Evolutionary conservation across 1,140 invertebrate species (phyloP).

Genomic region (Chelonus insularis): DNA sequence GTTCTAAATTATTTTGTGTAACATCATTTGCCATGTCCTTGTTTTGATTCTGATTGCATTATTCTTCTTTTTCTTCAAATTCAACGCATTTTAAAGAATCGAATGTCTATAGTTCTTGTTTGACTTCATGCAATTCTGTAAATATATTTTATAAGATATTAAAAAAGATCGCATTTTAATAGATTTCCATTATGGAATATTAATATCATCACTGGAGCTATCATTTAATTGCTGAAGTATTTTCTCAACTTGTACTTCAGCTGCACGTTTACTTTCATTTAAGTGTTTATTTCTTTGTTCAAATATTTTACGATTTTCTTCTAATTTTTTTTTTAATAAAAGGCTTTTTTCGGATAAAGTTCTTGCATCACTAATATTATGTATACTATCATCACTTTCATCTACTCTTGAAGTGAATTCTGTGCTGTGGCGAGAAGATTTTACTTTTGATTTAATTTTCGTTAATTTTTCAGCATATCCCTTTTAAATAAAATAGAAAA

Average conservation of each 20-base stretch:
- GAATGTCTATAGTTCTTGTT: too few relatives aligned
- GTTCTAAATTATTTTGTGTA: too few relatives aligned
- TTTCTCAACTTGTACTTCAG: conserved; percentile 56
- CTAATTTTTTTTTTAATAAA: conserved; percentile 53
- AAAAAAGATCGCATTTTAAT: too few relatives aligned
- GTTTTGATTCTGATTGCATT: too few relatives aligned
- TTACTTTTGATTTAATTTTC: conserved; percentile 54
- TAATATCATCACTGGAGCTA: conserved; percentile 23
- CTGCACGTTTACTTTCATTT: conserved; percentile 52
- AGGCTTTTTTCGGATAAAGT: conserved; percentile 54
- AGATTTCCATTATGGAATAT: too few relatives aligned
- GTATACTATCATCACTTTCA: conserved; percentile 29
- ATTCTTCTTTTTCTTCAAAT: too few relatives aligned
- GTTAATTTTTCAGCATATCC: conserved; percentile 54
- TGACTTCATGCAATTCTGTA: too few relatives aligned
- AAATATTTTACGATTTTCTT: conserved; percentile 55
- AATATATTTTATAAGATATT: too few relatives aligned
- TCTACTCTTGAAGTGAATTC: conserved; percentile 35
- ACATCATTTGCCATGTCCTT: too few relatives aligned
- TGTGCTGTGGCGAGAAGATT: conserved; percentile 42
- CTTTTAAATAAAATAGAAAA: conserved; percentile 35
- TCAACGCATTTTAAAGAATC: too few relatives aligned
- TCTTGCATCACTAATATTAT: conserved; percentile 53
- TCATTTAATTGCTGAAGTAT: conserved; percentile 55
- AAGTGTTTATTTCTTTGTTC: conserved; percentile 54